Base-by-base conservation (phyloP, 2,888 invertebrate genomes). In the Cerastis rubricosa region DNA sequence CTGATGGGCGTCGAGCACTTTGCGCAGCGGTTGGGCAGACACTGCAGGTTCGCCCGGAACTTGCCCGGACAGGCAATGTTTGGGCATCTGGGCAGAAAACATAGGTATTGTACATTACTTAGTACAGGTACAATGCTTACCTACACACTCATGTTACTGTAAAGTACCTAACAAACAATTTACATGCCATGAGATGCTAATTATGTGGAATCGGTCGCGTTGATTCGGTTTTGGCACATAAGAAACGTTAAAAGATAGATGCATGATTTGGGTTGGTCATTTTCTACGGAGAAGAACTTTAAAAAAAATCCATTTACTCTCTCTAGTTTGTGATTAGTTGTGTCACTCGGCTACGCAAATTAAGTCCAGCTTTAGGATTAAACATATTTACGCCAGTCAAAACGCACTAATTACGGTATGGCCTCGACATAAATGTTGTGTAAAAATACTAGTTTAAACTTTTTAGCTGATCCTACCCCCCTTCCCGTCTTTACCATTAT, bases 41-140 rank as follows among this genome's bases (percentile, higher is more conserved):
- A 80, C n/a, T 92, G 91, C 1, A 91, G 84, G 35, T 87, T 90
- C 0, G 90, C 91, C n/a, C 90, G 89, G 83, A 94, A 94, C 81
- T 94, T 95, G 72, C 91, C 89, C 3, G 87, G n/a, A 74, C 96
- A 96, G 1, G 90, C 89, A 3, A 89, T 76, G 79, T 95, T 95
- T 3, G 93, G 92, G 77, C 96, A 96, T 73, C 96, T 96, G 89
- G 25, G 6, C 17, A 67, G 9, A 22, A 22, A 25, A 78, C 19
- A 51, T 17, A 54, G n/a, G 54, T n/a, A n/a, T 12, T 9, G 40
- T 61, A 49, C 14, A 43, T 43, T 25, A 57, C 57, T 7, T 8
- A 63, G 11, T 35, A n/a, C 43, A 43, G 19, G 17, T 22, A 25
- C 9, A 59, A 47, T 29, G 25, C 17, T 17, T 29, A 29, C 51